Evolutionary conservation across 2,113 vertebrate genomes (phyloP), one percentile per base, ranked within the genome.

Genomic region (Brachyhypopomus gauderio): DNA sequence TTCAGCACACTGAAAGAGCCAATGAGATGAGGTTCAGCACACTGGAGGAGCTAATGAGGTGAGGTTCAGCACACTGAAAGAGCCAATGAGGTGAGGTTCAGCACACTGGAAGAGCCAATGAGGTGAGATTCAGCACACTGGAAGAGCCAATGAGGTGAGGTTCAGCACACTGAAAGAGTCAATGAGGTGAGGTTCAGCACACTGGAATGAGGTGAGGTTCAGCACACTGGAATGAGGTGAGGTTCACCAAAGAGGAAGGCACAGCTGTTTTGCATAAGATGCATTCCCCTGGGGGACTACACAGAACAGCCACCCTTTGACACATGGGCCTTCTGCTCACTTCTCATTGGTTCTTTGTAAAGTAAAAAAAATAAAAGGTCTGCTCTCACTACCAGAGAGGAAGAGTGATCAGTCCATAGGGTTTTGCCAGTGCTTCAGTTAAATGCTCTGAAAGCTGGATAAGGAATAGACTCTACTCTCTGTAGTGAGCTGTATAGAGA

Each of bases 221-320:
- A 66, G 27, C 14, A 58, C 52, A 27, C 30, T 30, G 30, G 8
- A 78, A 83, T 87, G 76, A 89, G 79, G 83, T 79, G 79, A 86
- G 87, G 77, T 89, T 80, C 78, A 86, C 74, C 80, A 89, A 85
- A 90, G 1, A 85, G 64, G 76, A 89, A 84, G 88, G 88, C 88
- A 87, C 34, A 86, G 88, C 90, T 87, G 81, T 77, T 89, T 87
- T 89, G 86, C 87, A 87, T 88, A 90, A 72, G 85, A 76, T 84
- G 78, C 23, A 20, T n/a, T 8, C 25, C 52, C n/a, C 6, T 84
- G 64, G 20, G 30, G 8, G 64, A 69, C 67, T 67, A 22, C 25
- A 34, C 27, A 70, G 55, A 76, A 70, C 56, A 63, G 14, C 16
- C 67, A 70, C 72, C 52, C 41, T 74, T 55, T 16, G 17, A 16